These are phyloP conservation scores for Polyergus mexicanus DNA, from an alignment of 1,140 invertebrate genomes.

Conservation along the genomic window DNA sequence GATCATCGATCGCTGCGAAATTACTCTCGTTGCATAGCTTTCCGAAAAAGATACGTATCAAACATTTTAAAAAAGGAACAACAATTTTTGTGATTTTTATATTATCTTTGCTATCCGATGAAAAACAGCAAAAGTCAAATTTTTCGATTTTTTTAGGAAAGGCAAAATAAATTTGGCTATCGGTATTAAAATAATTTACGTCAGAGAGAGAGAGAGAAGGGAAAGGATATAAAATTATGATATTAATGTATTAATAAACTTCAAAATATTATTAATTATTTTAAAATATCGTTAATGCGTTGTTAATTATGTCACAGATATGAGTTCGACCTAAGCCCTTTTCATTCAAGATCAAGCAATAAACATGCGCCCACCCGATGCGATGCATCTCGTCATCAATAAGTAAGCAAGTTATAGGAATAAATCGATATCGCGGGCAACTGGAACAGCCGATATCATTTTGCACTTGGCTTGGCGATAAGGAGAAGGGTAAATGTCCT, in stretches of 20 bases:
- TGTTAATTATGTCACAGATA: slow-evolving; percentile 18
- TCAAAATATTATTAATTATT: background rate
- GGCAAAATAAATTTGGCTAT: background rate
- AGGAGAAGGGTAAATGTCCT: slow-evolving; percentile 41
- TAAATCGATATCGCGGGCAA: slow-evolving; percentile 19
- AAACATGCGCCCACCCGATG: slow-evolving; percentile 5
- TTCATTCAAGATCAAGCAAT: slow-evolving; percentile 2
- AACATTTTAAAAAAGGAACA: background rate
- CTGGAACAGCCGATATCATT: slow-evolving; percentile 31
- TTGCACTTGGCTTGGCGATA: background rate
- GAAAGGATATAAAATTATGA: background rate
- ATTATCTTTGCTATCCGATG: background rate
- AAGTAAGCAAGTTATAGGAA: slow-evolving; percentile 36
- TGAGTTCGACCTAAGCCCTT: slow-evolving; percentile 18
- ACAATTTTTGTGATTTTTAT: background rate
- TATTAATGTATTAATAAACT: background rate
- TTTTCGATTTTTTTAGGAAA: background rate
- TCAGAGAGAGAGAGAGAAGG: no score
- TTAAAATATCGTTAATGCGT: background rate
- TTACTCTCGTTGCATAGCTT: background rate
- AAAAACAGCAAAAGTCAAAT: background rate
- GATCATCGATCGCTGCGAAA: background rate
- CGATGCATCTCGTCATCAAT: background rate
- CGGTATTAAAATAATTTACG: no score
- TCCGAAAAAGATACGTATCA: no score